Percentiles rank a stretch among this genome's conserved stretches.
These are phyloP conservation scores for Todiramphus saurophagus DNA, from an alignment of 2,113 vertebrate genomes.

Conservation along the genomic window DNA sequence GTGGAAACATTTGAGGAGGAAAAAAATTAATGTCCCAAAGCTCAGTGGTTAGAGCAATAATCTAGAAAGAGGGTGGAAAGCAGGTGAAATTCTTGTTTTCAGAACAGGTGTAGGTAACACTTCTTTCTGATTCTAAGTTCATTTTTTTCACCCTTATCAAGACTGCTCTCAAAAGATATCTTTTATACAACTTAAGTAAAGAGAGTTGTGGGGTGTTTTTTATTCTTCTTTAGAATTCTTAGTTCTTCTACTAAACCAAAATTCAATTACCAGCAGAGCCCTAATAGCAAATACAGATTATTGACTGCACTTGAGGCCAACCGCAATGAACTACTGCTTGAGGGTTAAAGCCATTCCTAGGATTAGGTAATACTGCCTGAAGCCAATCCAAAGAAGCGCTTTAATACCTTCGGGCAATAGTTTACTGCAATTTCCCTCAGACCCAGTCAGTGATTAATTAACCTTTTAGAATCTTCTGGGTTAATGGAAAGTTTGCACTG, in stretches of 20 bases:
- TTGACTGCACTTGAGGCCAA: conserved; percentile 49
- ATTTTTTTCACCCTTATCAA: neutral
- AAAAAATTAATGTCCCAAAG: neutral
- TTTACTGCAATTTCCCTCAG: conserved; percentile 48
- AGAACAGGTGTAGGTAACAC: neutral
- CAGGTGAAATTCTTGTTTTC: neutral
- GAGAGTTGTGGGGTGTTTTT: neutral
- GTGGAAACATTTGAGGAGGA: neutral
- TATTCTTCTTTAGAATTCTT: neutral
- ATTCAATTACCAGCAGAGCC: conserved; percentile 37
- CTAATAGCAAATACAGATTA: conserved; percentile 49
- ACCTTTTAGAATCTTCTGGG: conserved; percentile 44
- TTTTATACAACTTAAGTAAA: neutral
- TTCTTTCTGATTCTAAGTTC: neutral
- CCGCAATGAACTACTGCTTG: conserved; percentile 27
- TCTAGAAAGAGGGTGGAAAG: neutral
- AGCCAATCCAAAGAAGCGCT: neutral
- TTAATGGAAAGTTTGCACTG: conserved; percentile 44
- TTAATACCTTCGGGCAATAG: conserved; percentile 43
- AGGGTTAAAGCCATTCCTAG: conserved; percentile 28
- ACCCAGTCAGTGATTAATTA: conserved; percentile 55
- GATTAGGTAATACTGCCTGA: conserved; percentile 42
- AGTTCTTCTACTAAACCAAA: conserved; percentile 19
- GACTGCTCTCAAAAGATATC: neutral
- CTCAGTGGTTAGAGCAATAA: neutral